Conservation (phyloP, 2,888 invertebrate genomes). For the Ephialtes manifestator region DNA sequence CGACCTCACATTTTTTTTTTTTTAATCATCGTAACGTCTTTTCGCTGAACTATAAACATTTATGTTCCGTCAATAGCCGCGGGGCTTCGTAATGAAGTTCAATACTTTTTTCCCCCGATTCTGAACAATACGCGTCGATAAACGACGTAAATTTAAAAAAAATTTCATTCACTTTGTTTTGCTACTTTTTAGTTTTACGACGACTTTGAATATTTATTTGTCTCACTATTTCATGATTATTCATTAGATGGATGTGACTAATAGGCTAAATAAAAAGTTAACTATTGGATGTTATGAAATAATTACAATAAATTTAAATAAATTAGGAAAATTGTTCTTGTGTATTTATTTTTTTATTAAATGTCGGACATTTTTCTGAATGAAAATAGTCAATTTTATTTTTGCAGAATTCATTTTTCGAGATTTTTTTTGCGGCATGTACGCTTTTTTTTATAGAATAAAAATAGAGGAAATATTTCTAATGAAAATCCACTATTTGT, state of each 20-base stretch:
- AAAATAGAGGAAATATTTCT: neutral
- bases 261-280: too few relatives aligned
- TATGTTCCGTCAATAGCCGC: neutral
- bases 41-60: conserved; percentile 20
- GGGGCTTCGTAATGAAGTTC: conserved; percentile 14
- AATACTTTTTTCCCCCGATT: neutral
- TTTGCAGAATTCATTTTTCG: neutral
- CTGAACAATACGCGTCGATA: neutral
- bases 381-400: too few relatives aligned
- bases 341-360: too few relatives aligned
- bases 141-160: neutral
- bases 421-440: neutral
- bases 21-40: neutral
- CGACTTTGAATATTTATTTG: neutral
- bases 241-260: too few relatives aligned
- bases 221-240: too few relatives aligned
- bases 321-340: too few relatives aligned
- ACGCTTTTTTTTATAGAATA: neutral
- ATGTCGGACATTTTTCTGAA: too few relatives aligned
- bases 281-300: too few relatives aligned
- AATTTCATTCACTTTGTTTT: neutral
- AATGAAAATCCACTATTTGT: neutral
- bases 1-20: conserved; percentile 25
- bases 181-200: neutral
- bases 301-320: too few relatives aligned